phyloP scores from a whole-genome alignment of 2,113 vertebrate species.

The Jacana jacana region DNA sequence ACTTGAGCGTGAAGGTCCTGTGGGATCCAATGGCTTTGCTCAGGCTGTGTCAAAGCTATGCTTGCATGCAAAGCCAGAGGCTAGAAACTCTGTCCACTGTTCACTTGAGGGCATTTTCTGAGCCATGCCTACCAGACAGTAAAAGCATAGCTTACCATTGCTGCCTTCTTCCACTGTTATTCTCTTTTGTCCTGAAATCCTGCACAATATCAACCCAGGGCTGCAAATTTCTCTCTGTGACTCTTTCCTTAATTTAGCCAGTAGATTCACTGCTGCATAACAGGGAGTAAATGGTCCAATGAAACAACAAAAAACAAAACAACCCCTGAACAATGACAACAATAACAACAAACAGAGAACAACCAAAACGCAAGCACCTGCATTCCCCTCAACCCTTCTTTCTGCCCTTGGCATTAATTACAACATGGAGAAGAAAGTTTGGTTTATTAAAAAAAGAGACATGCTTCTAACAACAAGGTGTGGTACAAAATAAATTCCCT shows the following conservation, averaged over 20 bases:
- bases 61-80: background rate
- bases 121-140: background rate
- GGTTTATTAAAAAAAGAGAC: background rate
- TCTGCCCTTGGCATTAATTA: background rate
- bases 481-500: background rate
- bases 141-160: background rate
- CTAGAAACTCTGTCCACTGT: background rate
- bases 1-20: background rate
- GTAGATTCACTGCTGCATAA: background rate
- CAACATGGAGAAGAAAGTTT: background rate
- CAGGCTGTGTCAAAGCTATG: background rate
- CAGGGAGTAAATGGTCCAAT: background rate
- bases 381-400: rapidly evolving
- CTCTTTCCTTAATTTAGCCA: background rate
- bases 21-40: background rate
- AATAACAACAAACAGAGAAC: background rate
- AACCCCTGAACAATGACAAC: background rate
- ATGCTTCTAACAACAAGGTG: background rate
- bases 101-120: background rate
- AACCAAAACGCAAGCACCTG: background rate
- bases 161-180: background rate
- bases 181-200: background rate
- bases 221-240: background rate
- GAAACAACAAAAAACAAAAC: background rate
- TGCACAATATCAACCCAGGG: background rate